These are phyloP conservation scores for Dasyprocta punctata DNA, from an alignment of 2,113 vertebrate species.

Conservation along the genomic window DNA sequence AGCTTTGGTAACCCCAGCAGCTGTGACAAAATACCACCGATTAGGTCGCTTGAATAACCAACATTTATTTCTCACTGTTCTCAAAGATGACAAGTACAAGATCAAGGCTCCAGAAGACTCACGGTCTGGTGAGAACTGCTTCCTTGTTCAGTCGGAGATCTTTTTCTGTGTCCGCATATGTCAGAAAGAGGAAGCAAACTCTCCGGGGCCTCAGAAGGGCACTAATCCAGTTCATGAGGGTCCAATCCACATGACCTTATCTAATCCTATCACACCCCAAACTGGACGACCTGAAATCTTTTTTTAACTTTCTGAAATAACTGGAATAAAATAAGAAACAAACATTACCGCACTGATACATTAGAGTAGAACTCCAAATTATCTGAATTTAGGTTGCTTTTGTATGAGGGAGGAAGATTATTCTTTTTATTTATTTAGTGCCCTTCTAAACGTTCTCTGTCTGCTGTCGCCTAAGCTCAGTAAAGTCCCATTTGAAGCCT, in stretches of 20 bases:
- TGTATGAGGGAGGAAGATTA: not conserved
- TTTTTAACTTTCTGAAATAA: conserved; percentile 35
- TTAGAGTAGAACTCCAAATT: not conserved
- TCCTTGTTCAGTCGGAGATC: no score
- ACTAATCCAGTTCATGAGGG: no score
- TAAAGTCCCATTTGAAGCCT: not conserved
- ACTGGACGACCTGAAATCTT: not conserved
- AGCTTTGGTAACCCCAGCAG: not conserved
- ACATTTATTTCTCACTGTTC: no score
- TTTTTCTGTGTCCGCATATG: no score
- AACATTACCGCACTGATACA: not conserved
- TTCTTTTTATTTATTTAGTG: not conserved
- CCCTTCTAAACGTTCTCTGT: not conserved
- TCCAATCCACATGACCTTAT: no score
- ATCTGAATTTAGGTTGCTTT: not conserved
- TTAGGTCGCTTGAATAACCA: no score
- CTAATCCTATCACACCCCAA: not conserved
- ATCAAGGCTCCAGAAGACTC: no score
- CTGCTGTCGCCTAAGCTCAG: not conserved
- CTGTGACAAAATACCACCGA: no score
- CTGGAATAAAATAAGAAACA: not conserved
- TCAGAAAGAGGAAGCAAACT: no score
- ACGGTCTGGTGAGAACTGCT: no score
- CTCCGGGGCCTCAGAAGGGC: no score
- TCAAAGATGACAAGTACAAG: no score